Base-by-base conservation (phyloP, 2,113 vertebrate genomes). In the Phylloscopus whistleri region DNA sequence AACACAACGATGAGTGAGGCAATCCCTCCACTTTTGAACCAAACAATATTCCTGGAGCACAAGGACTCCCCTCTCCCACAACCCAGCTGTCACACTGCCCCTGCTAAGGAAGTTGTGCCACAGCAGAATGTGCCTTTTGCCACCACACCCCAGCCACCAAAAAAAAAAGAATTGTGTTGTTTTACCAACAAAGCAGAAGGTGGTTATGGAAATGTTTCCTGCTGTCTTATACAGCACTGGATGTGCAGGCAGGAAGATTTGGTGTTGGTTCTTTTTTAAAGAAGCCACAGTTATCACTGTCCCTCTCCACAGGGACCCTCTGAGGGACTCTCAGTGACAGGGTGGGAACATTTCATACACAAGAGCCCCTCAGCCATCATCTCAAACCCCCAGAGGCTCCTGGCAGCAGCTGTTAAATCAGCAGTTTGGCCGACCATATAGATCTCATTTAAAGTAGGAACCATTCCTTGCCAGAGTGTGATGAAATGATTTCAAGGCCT, bases 401-500 rank as follows among this genome's bases (percentile, higher is more conserved):
- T 51, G 44, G 62, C 56, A 78, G 33, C 35, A 26, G 5, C 3
- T 51, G 43, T 78, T 59, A 60, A 79, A 62, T 90, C 93, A 90
- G 70, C 81, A 80, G 17, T 81, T 88, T 52, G 63, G 43, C 24
- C 12, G 3, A 51, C 43, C 84, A 77, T 35, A 80, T 35, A 80
- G 26, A 76, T 48, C 63, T 93, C 75, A 74, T 43, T 77, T 69
- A n/a, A 83, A 83, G 44, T 3, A 74, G 44, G 85, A 81, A 67
- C 12, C 27, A 7, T n/a, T 66, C 79, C 68, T 81, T 70, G 76
- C 67, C 63, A 80, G 39, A 48, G 24, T 16, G 64, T 44, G 79
- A 92, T 75, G 72, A 96, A 89, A 51, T 80, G 1, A 85, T 51
- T 91, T 74, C 84, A 91, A 88, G 46, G 89, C 46, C 63, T 67